These are phyloP conservation scores for Chymomyza caudatula DNA, from an alignment of 2,888 invertebrate species.

Conservation along the genomic window DNA sequence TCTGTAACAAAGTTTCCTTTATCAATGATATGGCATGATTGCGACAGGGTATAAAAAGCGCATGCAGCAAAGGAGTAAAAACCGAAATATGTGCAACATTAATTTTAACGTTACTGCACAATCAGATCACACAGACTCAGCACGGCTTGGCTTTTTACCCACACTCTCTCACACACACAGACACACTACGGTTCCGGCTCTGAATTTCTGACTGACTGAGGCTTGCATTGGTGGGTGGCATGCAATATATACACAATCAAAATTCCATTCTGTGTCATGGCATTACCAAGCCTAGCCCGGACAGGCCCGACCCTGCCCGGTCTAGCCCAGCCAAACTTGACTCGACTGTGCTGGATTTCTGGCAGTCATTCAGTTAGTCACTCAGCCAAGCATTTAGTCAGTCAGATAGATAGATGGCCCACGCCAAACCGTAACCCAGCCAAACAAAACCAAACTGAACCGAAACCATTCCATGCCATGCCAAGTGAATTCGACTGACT, in stretches of 20 bases:
- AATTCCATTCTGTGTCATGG: constrained; percentile 57
- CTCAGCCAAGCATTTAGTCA: constrained; percentile 51
- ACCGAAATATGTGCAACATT: constrained; percentile 64
- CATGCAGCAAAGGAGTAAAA: constrained; percentile 34
- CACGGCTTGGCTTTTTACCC: too few species aligned
- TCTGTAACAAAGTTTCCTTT: too few species aligned
- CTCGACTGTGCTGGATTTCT: constrained; percentile 5
- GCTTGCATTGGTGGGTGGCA: constrained; percentile 19
- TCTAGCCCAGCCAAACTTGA: neutral
- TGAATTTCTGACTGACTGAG: constrained; percentile 20
- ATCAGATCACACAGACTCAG: constrained; percentile 31
- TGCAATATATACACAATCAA: constrained; percentile 55
- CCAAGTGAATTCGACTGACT: constrained; percentile 1
- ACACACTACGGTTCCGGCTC: neutral
- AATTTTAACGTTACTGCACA: constrained; percentile 62
- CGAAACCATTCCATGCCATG: neutral
- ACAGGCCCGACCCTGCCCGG: neutral
- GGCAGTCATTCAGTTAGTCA: constrained; percentile 50
- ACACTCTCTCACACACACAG: neutral
- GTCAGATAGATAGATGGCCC: constrained; percentile 44
- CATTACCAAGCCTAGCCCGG: neutral
- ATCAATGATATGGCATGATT: neutral
- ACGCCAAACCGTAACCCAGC: neutral
- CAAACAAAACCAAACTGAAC: neutral
- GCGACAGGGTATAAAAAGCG: neutral